Conservation (phyloP, 2,888 invertebrate species). For the Prenolepis imparis region DNA sequence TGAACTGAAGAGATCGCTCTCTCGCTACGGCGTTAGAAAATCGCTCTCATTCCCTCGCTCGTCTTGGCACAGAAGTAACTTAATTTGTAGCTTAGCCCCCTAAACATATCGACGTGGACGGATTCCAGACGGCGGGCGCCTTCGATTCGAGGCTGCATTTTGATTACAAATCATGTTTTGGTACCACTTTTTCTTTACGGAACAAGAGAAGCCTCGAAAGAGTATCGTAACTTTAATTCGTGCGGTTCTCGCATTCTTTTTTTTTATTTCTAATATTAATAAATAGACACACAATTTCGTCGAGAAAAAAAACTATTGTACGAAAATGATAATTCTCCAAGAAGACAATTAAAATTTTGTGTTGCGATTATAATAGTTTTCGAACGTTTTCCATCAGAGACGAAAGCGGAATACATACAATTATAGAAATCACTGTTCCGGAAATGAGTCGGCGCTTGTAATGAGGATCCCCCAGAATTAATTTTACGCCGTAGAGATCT, state of each 20-base stretch:
- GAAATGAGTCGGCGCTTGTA: background rate
- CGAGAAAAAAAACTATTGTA: background rate
- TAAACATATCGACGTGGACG: conserved; percentile 57
- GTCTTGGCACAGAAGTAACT: conserved; percentile 78
- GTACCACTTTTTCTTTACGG: background rate
- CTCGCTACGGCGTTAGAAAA: conserved; percentile 74
- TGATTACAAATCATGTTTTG: background rate
- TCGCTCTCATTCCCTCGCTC: conserved; percentile 60
- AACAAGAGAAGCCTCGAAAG: background rate
- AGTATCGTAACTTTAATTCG: background rate
- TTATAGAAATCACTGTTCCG: background rate
- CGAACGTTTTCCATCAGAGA: background rate
- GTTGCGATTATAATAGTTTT: background rate
- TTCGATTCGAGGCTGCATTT: background rate
- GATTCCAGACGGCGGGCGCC: conserved; percentile 65
- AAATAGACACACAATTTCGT: background rate
- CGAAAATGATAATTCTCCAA: background rate
- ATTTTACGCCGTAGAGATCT: background rate
- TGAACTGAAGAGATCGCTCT: conserved; percentile 64
- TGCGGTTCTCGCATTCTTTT: background rate
- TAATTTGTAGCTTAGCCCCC: conserved; percentile 60
- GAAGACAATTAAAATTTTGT: background rate
- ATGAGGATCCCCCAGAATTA: background rate
- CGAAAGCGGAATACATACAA: background rate
- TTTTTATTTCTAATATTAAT: background rate